phyloP scores from a whole-genome alignment of 2,888 invertebrate genomes.

The Amaurobius ferox region DNA sequence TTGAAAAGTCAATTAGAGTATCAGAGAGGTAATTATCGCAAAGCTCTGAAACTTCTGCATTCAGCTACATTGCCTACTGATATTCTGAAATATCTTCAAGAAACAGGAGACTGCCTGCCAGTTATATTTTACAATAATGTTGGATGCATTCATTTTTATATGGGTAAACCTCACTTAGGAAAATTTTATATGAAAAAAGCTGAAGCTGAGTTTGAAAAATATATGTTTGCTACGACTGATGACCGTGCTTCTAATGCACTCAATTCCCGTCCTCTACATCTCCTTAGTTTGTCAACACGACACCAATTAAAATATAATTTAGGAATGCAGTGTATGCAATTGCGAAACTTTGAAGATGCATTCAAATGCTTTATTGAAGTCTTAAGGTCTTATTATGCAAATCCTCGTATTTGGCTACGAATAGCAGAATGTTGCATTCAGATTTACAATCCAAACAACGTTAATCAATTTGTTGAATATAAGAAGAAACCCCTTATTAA shows the following conservation, averaged over 20 bases:
- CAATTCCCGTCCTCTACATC: slow-evolving; percentile 82
- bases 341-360: slow-evolving; percentile 88
- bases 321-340: slow-evolving; percentile 88
- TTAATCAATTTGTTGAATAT: slow-evolving; percentile 29
- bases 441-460: slow-evolving; percentile 80
- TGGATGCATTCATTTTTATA: slow-evolving; percentile 87
- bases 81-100: slow-evolving; percentile 74
- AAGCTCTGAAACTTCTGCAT: slow-evolving; percentile 81
- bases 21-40: slow-evolving; percentile 82
- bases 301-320: slow-evolving; percentile 84
- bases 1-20: slow-evolving; percentile 81
- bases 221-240: slow-evolving; percentile 68
- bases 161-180: slow-evolving; percentile 88
- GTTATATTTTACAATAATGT: slow-evolving; percentile 88
- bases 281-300: slow-evolving; percentile 79
- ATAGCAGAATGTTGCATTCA: slow-evolving; percentile 93
- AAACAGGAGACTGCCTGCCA: slow-evolving; percentile 82
- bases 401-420: slow-evolving; percentile 93
- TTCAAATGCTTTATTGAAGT: slow-evolving; percentile 94
- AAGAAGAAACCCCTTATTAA: slow-evolving; percentile 37
- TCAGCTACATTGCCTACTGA: slow-evolving; percentile 65
- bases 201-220: slow-evolving; percentile 83
- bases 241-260: slow-evolving; percentile 73
- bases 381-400: slow-evolving; percentile 89
- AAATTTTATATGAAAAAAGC: slow-evolving; percentile 88